Evolutionary conservation across 2,797 vertebrate species (phyloP).

Genomic region (Muraenolepis orangiensis): DNA sequence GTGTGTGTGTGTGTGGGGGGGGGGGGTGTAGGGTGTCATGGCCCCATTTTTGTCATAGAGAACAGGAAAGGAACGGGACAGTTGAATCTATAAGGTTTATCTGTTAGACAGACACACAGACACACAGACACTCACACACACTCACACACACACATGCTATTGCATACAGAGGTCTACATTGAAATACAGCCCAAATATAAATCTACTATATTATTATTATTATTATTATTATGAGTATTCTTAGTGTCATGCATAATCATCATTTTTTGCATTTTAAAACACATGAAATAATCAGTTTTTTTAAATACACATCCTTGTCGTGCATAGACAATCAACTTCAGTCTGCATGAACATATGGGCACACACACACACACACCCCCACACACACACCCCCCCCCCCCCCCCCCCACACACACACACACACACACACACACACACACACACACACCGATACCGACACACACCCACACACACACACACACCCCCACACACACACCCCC

Average conservation of each 20-base stretch:
- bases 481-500: too few species aligned
- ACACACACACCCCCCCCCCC: too few species aligned
- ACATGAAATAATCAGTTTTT: background rate
- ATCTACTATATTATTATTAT: background rate
- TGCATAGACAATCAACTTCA: background rate
- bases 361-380: slow-evolving; percentile 3
- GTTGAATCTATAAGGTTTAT: slow-evolving; percentile 57
- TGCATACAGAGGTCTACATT: background rate
- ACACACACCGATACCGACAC: slow-evolving; percentile 16
- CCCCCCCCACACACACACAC: slow-evolving; percentile 51
- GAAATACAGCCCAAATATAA: background rate
- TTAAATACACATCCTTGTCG: background rate
- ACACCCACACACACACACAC: slow-evolving; percentile 48
- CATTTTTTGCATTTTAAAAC: background rate
- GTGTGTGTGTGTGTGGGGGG: background rate
- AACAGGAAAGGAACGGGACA: slow-evolving; percentile 49
- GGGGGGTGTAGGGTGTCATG: slow-evolving; percentile 65
- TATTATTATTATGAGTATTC: background rate
- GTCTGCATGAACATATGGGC: background rate
- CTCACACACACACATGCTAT: slow-evolving; percentile 15
- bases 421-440: slow-evolving; percentile 37
- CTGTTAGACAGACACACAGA: slow-evolving; percentile 22
- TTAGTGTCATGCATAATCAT: background rate
- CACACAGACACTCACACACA: slow-evolving; percentile 1
- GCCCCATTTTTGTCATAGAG: slow-evolving; percentile 68